Percentiles rank a stretch among this genome's conserved stretches.
Evolutionary conservation across 2,113 vertebrate genomes (phyloP).

Genomic region (Delphinapterus leucas): DNA sequence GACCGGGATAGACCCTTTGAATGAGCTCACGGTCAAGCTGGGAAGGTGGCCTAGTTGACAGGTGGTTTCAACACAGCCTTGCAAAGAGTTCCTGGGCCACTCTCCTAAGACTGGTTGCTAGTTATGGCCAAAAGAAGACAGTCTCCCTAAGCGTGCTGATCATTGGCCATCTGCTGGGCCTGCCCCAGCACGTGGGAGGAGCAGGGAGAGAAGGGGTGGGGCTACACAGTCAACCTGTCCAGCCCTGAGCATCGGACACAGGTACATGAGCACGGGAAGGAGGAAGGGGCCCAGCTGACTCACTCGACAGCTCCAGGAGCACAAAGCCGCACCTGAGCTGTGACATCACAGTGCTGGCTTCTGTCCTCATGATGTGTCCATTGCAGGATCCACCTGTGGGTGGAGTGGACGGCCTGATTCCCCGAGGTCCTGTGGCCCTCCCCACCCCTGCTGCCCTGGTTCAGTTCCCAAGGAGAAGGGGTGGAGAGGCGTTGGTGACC

Average conservation of each 20-base stretch:
- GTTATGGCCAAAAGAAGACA: not conserved
- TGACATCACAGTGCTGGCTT: slow-evolving; percentile 13
- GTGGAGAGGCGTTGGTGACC: rapidly evolving
- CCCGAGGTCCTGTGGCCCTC: too few relatives aligned
- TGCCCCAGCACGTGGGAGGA: rapidly evolving
- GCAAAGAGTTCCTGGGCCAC: not conserved
- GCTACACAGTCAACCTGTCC: rapidly evolving
- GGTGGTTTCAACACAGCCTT: not conserved
- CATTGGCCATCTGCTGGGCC: not conserved
- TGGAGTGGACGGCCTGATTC: too few relatives aligned
- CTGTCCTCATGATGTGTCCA: not conserved
- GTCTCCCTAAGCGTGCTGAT: not conserved
- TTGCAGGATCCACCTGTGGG: not conserved
- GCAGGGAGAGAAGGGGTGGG: not conserved
- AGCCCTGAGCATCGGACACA: rapidly evolving
- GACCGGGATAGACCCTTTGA: not conserved
- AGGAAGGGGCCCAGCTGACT: not conserved
- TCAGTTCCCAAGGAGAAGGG: not conserved
- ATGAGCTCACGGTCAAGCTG: too few relatives aligned
- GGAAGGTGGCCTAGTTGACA: not conserved
- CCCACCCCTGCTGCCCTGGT: rapidly evolving
- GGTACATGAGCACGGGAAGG: rapidly evolving
- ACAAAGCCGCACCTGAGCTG: not conserved
- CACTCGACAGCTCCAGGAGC: not conserved
- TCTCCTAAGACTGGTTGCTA: not conserved